Base-by-base conservation (phyloP, 2,888 invertebrate species). In the Drosophila quinaria region DNA sequence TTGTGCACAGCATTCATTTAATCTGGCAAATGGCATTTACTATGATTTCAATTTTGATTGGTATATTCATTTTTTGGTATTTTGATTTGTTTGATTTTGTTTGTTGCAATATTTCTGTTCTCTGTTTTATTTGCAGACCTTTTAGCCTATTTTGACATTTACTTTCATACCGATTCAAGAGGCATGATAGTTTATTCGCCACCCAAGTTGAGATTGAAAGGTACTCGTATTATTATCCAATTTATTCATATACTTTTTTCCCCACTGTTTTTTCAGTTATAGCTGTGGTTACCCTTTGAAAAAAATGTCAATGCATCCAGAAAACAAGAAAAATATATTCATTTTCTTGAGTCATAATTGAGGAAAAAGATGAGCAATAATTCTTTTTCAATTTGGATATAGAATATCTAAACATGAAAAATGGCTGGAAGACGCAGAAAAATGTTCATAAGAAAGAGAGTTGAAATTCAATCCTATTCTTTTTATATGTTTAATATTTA, bases 151-250 rank as follows among this genome's bases (percentile, higher is more conserved):
- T 95, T 94, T 94, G 94, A 95, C 93, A 94, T 95, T 93, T 94
- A 95, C 93, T 95, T 96, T 93, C 96, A 96, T 90, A 96, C 95
- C 91, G 96, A 96, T 94, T 95, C 95, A 87, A 94, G 95, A 90
- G 96, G 96, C 92, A 94, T 94, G 81, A 95, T 91, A 84, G 91
- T 92, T 89, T 94, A 95, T 93, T 94, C 95, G 92, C 96, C 96
- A 90, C 94, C 95, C 86, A 94, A 96, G 91, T 94, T 95, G 91
- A 94, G 94, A 92, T 94, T 95, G 80, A 94, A 95, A 95, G 96
- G 96, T 96, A 95, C 81, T 82, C 78, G 72, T 77, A 81, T 81
- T 49, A 66, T 67, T 68, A 68, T 63, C 44, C 44, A 52, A 68
- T 67, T 64, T 76, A 77, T 58, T 42, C 56, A 78, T 50, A 65